phyloP scores from a whole-genome alignment of 1,140 invertebrate genomes.

The Hylaeus anthracinus region DNA sequence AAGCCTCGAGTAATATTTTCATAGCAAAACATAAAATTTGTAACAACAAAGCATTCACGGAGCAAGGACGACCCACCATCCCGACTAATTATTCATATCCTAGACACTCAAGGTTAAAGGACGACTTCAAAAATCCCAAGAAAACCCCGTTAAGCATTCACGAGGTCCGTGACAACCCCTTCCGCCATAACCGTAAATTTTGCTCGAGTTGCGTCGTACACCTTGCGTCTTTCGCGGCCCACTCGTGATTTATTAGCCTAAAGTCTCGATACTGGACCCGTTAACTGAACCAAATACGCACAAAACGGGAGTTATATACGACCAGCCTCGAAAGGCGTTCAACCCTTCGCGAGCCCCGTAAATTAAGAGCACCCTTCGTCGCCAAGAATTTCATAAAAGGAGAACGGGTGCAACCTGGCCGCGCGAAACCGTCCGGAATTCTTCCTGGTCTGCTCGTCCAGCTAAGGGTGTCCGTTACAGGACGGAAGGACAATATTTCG shows the following conservation, averaged over 20 bases:
- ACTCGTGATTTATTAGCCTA: constrained; percentile 23
- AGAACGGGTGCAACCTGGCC: no score
- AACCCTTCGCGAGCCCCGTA: constrained; percentile 17
- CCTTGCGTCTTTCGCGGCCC: neutral
- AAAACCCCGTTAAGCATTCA: no score
- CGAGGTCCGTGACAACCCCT: no score
- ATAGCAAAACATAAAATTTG: no score
- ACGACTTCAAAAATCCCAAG: no score
- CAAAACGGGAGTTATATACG: neutral
- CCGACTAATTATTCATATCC: no score
- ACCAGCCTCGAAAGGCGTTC: neutral
- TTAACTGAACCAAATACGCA: neutral
- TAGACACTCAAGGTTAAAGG: no score
- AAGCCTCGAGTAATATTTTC: no score
- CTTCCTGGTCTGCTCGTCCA: neutral
- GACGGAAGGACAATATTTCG: neutral
- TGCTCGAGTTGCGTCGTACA: neutral
- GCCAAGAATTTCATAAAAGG: neutral
- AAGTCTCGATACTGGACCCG: neutral
- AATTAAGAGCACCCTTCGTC: neutral
- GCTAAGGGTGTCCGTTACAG: neutral
- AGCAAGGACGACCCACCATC: no score
- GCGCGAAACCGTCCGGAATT: neutral
- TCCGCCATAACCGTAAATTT: constrained; percentile 12
- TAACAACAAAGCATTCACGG: no score